Base-by-base conservation (phyloP, 1,140 invertebrate species). In the Monochamus saltuarius region DNA sequence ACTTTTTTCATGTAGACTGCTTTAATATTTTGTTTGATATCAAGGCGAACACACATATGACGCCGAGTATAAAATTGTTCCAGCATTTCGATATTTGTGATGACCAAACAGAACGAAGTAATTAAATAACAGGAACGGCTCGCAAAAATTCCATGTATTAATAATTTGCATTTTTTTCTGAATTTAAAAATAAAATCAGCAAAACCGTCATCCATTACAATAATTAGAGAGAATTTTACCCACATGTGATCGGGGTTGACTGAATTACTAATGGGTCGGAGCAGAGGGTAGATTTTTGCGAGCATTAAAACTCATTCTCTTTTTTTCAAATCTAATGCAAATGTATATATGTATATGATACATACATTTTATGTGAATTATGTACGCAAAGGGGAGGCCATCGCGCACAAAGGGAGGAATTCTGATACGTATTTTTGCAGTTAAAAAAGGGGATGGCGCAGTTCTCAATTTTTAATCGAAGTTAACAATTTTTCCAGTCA, bases 121-220 rank as follows among this genome's bases (percentile, higher is more conserved):
- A 58, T 58, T 53, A 47, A 62, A 62, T 58, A 57, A 58, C 61
- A 53, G 61, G 47, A 58, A 53, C 47, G 61, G 49, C 52, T 53
- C 56, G 43, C 45, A 52, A 16, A 61, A 64, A 64, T 57, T 59
- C 60, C 55, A 55, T 59, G 58, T 55, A 61, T 52, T 64, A 60
- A 51, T 54, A 57, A 52, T 61, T 61, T 64, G 58, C 59, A 61
- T 56, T 61, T 61, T 64, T 64, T 61, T 43, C 54, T 49, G 51
- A 56, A 60, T 54, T 54, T 57, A 65, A 63, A 66, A 70, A 66
- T 68, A 65, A 70, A 70, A 70, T 66, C 61, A 53, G 39, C 64
- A 46, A 65, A 71, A 71, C 66, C 62, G 69, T 53, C 64, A 65
- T 71, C 69, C 69, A 71, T 71, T 71, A 69, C 69, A 69, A 71